A percentile compares a stretch with the other conserved stretches of the same genome.
phyloP scores from a whole-genome alignment of 2,113 vertebrate species.

The Meriones unguiculatus region DNA sequence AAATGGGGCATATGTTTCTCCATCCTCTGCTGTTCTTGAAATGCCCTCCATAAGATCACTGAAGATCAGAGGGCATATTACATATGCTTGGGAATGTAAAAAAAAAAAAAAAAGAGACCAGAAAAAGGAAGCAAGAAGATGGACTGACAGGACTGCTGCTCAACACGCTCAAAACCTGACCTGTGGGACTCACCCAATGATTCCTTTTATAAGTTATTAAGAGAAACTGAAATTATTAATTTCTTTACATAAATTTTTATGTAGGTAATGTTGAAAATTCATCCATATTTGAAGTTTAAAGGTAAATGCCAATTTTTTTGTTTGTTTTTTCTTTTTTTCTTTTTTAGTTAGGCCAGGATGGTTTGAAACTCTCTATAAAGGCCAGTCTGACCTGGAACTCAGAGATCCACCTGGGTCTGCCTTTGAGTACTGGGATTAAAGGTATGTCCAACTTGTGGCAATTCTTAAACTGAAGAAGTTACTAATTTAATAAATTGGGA shows the following conservation, averaged over 20 bases:
- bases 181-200: slow-evolving; percentile 23
- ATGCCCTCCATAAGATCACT: not conserved
- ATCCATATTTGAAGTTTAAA: slow-evolving; percentile 36
- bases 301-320: not conserved
- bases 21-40: not conserved
- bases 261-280: slow-evolving; percentile 48
- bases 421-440: not conserved
- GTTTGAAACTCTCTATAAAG: not conserved
- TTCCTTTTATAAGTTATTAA: slow-evolving; percentile 40
- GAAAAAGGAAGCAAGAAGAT: not conserved
- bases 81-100: not conserved
- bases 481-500: slow-evolving; percentile 37
- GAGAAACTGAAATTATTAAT: slow-evolving; percentile 17
- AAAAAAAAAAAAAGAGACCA: not conserved
- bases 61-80: not conserved
- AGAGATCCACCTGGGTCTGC: not conserved
- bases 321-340: not conserved
- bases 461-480: slow-evolving; percentile 2
- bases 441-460: not conserved
- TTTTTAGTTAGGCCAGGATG: not conserved
- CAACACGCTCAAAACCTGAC: not conserved
- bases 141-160: not conserved
- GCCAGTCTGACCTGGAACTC: not conserved
- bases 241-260: not conserved
- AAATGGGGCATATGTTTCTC: not conserved